phyloP scores from a whole-genome alignment of 2,113 vertebrate species.

The Boulengeromyrus knoepffleri region DNA sequence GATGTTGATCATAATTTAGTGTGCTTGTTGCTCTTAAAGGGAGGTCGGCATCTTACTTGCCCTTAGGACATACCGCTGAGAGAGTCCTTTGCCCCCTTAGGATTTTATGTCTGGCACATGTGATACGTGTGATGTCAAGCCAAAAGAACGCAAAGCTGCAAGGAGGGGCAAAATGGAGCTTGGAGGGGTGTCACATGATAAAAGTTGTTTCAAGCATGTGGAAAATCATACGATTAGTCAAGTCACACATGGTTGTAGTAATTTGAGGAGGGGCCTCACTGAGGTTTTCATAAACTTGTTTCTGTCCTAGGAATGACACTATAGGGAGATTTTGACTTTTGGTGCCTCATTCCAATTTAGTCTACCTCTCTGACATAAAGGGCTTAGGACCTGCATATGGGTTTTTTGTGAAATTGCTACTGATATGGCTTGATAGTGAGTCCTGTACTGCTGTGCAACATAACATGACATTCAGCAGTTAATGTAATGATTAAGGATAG shows the following conservation, averaged over 20 bases:
- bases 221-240: not conserved
- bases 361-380: not conserved
- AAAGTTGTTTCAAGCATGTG: not conserved
- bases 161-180: not conserved
- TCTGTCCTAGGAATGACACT: not conserved
- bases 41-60: not conserved
- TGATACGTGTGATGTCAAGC: constrained; percentile 5
- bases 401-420: not conserved
- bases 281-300: not conserved
- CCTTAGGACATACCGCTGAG: not conserved
- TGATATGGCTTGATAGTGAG: not conserved
- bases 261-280: not conserved
- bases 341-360: not conserved
- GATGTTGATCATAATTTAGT: constrained; percentile 1
- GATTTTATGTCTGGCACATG: not conserved
- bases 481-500: not conserved
- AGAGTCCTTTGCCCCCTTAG: not conserved
- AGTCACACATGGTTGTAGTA: not conserved
- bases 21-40: not conserved
- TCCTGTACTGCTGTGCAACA: not conserved
- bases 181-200: not conserved
- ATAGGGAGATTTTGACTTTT: not conserved
- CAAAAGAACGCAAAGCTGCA: constrained; percentile 7
- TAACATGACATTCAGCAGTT: not conserved
- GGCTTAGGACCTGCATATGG: not conserved